Evolutionary conservation across 2,888 invertebrate genomes (phyloP).

Genomic region (Cataglyphis rosenhaueri): DNA sequence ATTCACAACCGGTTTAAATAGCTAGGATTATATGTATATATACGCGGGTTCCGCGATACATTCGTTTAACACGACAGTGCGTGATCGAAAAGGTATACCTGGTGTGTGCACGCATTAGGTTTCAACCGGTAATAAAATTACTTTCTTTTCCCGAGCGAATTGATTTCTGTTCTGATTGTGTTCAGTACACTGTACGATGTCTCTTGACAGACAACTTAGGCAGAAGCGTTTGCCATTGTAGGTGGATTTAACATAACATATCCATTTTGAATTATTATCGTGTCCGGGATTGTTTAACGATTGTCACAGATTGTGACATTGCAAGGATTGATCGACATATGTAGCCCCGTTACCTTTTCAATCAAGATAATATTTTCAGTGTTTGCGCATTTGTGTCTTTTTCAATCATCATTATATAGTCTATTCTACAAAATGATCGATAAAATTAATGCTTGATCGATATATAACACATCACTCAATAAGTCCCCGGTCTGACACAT

Average conservation of each 20-base stretch:
- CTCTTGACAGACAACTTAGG: slow-evolving; percentile 62
- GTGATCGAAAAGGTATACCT: slow-evolving; percentile 56
- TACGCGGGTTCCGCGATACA: not conserved
- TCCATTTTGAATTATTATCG: not conserved
- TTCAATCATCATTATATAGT: not conserved
- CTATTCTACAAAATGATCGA: not conserved
- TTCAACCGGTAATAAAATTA: slow-evolving; percentile 84
- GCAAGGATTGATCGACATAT: not conserved
- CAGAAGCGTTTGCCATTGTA: slow-evolving; percentile 31
- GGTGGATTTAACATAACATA: not conserved
- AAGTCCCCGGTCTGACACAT: too few relatives aligned
- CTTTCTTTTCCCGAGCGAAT: slow-evolving; percentile 73
- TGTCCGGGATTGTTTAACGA: not conserved
- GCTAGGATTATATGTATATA: not conserved
- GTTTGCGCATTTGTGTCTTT: not conserved
- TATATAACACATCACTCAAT: not conserved
- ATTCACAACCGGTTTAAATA: not conserved
- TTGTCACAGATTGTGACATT: not conserved
- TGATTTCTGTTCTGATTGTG: slow-evolving; percentile 71
- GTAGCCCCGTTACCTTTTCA: not conserved
- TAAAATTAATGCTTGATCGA: not conserved
- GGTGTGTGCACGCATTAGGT: slow-evolving; percentile 77
- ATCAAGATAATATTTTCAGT: slow-evolving; percentile 10
- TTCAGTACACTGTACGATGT: slow-evolving; percentile 71
- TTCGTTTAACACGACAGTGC: slow-evolving; percentile 42